Base-by-base conservation (phyloP, 2,113 vertebrate genomes). In the Ictalurus furcatus region DNA sequence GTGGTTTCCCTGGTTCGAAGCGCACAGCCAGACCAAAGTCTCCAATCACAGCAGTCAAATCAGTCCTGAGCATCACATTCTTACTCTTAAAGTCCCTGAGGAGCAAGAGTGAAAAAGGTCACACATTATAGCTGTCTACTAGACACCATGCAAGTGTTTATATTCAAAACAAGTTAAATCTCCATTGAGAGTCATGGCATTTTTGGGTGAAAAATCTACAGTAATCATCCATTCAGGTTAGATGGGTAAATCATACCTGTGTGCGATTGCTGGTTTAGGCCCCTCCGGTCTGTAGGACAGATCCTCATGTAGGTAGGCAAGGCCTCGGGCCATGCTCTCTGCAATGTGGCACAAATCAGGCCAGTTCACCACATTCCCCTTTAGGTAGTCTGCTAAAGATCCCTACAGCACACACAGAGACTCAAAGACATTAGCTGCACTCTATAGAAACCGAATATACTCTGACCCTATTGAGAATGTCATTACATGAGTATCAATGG, bases 11-110 rank as follows among this genome's bases (percentile, higher is more conserved):
- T 86, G 98, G 97, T 94, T 99, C 98, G 73, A 99, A 99, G 92
- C 98, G 96, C 61, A 99, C 96, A 17, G 98, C 98, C 85, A 99
- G 96, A 44, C 98, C 98, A 16, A 99, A 99, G 94, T 99, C 98
- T 93, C 97, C 98, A 73, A 99, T 97, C 85, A 98, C 95, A 87
- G 98, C 97, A 0, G 96, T 97, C 88, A 99, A 95, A 91, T 99
- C 98, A 89, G 97, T 97, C 94, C 97, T 97, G 91, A 99, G 94
- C 93, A 99, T 95, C 90, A 99, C 97, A 25, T 99, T 99, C 96
- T 99, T 99, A 94, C 98, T 99, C 96, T 99, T 99, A 94, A 99
- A 98, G 95, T 99, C 98, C 96, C 98, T 99, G 95, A 16, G 44
- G 85, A 93, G 78, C 65, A 80, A 52, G 63, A 90, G 76, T 85